These are phyloP conservation scores for Thaumatotibia leucotreta DNA, from an alignment of 1,140 invertebrate species.

Conservation along the genomic window DNA sequence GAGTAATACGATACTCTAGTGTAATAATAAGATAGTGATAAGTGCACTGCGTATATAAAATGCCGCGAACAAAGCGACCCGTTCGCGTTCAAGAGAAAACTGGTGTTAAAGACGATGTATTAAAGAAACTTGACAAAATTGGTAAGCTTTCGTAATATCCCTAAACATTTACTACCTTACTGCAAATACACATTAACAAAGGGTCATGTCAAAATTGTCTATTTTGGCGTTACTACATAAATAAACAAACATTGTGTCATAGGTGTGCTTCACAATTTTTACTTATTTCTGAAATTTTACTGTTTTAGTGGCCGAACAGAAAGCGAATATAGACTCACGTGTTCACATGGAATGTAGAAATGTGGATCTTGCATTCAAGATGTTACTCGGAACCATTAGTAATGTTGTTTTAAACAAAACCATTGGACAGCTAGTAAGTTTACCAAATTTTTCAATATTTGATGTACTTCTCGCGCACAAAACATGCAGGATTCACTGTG, in stretches of 20 bases:
- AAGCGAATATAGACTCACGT: slow-evolving; percentile 44
- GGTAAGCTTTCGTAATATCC: slow-evolving; percentile 26
- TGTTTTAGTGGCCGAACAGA: slow-evolving; percentile 46
- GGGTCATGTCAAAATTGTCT: too few species aligned
- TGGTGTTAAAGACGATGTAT: slow-evolving; percentile 39
- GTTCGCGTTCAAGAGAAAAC: slow-evolving; percentile 46
- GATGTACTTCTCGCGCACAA: too few species aligned
- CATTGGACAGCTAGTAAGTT: slow-evolving; percentile 51
- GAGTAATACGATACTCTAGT: not conserved
- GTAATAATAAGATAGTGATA: not conserved
- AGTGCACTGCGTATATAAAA: slow-evolving; percentile 26
- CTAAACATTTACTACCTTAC: not conserved
- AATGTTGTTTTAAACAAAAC: slow-evolving; percentile 42
- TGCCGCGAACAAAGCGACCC: slow-evolving; percentile 65
- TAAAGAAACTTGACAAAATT: slow-evolving; percentile 54
- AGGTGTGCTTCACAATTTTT: not conserved
- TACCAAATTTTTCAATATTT: not conserved
- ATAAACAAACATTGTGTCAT: not conserved
- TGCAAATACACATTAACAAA: too few species aligned
- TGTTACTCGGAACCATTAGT: slow-evolving; percentile 48
- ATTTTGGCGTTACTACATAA: not conserved
- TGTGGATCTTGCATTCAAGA: slow-evolving; percentile 55
- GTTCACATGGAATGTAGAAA: slow-evolving; percentile 45
- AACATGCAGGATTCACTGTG: not conserved
- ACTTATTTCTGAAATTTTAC: not conserved